A percentile compares a stretch with the other conserved stretches of the same genome.
phyloP scores from a whole-genome alignment of 2,888 invertebrate genomes.

The Dione vanillae region DNA sequence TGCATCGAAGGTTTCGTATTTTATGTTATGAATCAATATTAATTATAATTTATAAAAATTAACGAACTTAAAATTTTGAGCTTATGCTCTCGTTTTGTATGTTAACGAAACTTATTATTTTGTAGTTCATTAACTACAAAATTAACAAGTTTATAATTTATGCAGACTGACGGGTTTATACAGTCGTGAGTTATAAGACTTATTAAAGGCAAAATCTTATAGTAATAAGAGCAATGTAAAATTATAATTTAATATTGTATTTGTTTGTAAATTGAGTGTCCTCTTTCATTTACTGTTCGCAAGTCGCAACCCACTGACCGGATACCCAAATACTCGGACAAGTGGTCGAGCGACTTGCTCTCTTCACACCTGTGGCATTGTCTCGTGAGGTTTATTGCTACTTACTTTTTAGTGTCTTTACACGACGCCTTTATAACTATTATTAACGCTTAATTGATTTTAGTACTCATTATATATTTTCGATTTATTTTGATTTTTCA shows the following conservation, averaged over 20 bases:
- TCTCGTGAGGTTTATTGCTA: conserved; percentile 21
- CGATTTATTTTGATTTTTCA: neutral
- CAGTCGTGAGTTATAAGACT: too few relatives aligned
- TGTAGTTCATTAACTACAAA: too few relatives aligned
- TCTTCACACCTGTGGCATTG: conserved; percentile 37
- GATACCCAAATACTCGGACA: conserved; percentile 58
- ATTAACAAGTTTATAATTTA: too few relatives aligned
- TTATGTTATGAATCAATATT: too few relatives aligned
- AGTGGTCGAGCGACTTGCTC: conserved; percentile 55
- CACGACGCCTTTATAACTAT: neutral
- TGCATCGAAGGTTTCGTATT: too few relatives aligned
- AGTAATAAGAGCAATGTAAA: neutral
- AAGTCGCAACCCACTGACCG: conserved; percentile 57
- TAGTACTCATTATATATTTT: neutral
- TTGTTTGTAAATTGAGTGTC: conserved; percentile 5
- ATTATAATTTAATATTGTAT: conserved; percentile 3
- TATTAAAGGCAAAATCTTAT: neutral
- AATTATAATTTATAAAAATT: too few relatives aligned
- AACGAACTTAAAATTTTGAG: too few relatives aligned
- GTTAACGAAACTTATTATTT: too few relatives aligned
- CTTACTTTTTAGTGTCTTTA: conserved; percentile 3
- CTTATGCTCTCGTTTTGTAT: too few relatives aligned
- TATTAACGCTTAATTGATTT: neutral
- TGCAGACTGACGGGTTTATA: too few relatives aligned
- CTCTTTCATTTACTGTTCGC: conserved; percentile 17